Conservation (phyloP, 2,113 vertebrate genomes). For the Daboia siamensis region DNA sequence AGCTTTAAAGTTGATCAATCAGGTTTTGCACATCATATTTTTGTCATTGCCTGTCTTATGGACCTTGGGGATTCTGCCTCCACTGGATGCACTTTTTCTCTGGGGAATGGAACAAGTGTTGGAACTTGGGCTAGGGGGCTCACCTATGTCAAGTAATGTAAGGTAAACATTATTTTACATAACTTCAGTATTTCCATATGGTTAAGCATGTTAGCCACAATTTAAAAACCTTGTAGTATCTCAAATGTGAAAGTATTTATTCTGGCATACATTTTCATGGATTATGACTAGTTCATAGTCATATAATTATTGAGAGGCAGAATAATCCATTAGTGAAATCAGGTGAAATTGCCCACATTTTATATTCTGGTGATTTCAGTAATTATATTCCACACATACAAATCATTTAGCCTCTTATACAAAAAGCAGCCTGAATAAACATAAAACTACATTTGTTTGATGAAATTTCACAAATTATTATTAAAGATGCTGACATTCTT, state of each 20-base stretch:
- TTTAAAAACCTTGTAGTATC: neutral
- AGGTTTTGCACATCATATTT: slow-evolving; percentile 90
- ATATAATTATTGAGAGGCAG: neutral
- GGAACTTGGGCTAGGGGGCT: slow-evolving; percentile 91
- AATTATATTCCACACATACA: neutral
- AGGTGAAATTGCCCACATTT: neutral
- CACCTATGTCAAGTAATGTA: slow-evolving; percentile 88
- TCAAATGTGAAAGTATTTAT: neutral
- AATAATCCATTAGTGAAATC: neutral
- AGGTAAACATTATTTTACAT: slow-evolving; percentile 72
- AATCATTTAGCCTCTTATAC: neutral
- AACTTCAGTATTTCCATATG: slow-evolving; percentile 15
- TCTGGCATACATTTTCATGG: neutral
- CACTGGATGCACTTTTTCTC: slow-evolving; percentile 88
- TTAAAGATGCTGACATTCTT: neutral
- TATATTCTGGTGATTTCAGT: neutral
- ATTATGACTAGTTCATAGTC: too few relatives aligned
- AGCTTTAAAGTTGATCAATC: slow-evolving; percentile 83
- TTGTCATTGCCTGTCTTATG: slow-evolving; percentile 89
- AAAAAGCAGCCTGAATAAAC: neutral
- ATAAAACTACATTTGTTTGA: neutral
- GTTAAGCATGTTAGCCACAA: neutral
- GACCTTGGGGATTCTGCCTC: slow-evolving; percentile 89
- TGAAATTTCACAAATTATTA: neutral
- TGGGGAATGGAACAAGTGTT: slow-evolving; percentile 94